Base-by-base conservation (phyloP, 1,140 invertebrate species). In the Drosophila melanica region DNA sequence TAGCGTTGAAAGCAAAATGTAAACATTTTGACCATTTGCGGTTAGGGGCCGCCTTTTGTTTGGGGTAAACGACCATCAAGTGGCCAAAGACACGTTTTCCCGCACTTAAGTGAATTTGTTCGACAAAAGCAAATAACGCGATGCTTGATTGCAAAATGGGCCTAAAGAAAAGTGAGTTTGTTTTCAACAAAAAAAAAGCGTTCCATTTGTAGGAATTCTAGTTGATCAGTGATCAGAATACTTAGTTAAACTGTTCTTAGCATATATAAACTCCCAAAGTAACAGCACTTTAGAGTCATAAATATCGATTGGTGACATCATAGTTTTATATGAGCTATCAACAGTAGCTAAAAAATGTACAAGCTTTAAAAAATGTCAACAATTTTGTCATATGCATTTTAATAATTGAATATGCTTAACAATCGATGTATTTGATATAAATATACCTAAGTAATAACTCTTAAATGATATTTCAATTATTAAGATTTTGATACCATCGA, bases 1-100 rank as follows among this genome's bases (percentile, higher is more conserved):
- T 85, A 81, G 82, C 82, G 77, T 80, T 87, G 39, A 70, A 72
- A 81, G 75, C 79, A 82, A 58, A 81, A 82, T 71, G 74, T 76
- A 82, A 86, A 87, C 75, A 87, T 87, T 86, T 86, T 79, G 79
- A 84, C 75, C 75, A 33, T 75, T 58, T 58, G 72, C 67, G 67
- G 59, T 69, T 53, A 16, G 23, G 39, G 33, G 20, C 57, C 55
- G 54, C 14, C 66, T 77, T 62, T 81, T 86, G 78, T 75, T 41
- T 16, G 35, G 65, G 75, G 81, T 85, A 85, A 85, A 85, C 55
- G 81, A 85, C 81, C 81, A 84, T 10, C 9, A 35, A 20, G 45
- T 44, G 51, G 35, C 54, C 16, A 42, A 67, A 59, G 65, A 48
- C 77, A 57, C 53, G 41, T 48, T 75, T 72, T 42, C 20, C 44